Percentiles rank a stretch among this genome's conserved stretches.
phyloP scores from a whole-genome alignment of 2,113 vertebrate species.

The Rissa tridactyla region DNA sequence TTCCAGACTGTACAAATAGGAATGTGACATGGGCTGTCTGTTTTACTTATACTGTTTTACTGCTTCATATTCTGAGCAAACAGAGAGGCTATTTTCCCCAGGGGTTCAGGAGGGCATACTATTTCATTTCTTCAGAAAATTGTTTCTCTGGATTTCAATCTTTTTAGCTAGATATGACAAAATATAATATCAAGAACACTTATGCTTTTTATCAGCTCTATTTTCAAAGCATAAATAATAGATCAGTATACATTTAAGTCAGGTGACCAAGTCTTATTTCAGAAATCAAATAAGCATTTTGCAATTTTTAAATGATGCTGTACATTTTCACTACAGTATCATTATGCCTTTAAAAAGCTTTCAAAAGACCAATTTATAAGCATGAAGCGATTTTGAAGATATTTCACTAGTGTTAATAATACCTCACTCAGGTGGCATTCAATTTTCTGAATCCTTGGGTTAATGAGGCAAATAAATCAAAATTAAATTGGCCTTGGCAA shows the following conservation, averaged over 20 bases:
- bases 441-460: constrained; percentile 65
- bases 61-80: constrained; percentile 92
- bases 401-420: constrained; percentile 55
- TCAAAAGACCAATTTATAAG: constrained; percentile 54
- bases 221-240: constrained; percentile 99
- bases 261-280: constrained; percentile 72
- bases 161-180: constrained; percentile 97
- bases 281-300: constrained; percentile 64
- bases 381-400: constrained; percentile 46
- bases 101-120: constrained; percentile 94
- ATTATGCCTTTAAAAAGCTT: constrained; percentile 63
- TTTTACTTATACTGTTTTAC: constrained; percentile 90
- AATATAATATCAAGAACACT: constrained; percentile 99
- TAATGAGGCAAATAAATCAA: constrained; percentile 74
- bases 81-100: constrained; percentile 90
- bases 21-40: constrained; percentile 89
- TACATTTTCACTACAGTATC: constrained; percentile 40
- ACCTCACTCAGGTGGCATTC: constrained; percentile 56
- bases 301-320: constrained; percentile 58
- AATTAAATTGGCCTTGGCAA: constrained; percentile 65
- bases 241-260: constrained; percentile 95
- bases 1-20: constrained; percentile 72
- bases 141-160: constrained; percentile 99
- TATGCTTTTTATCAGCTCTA: constrained; percentile 98
- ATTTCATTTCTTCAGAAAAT: constrained; percentile 99